These are phyloP conservation scores for Apomyelois bistriatella DNA, from an alignment of 2,888 invertebrate species.

Conservation along the genomic window DNA sequence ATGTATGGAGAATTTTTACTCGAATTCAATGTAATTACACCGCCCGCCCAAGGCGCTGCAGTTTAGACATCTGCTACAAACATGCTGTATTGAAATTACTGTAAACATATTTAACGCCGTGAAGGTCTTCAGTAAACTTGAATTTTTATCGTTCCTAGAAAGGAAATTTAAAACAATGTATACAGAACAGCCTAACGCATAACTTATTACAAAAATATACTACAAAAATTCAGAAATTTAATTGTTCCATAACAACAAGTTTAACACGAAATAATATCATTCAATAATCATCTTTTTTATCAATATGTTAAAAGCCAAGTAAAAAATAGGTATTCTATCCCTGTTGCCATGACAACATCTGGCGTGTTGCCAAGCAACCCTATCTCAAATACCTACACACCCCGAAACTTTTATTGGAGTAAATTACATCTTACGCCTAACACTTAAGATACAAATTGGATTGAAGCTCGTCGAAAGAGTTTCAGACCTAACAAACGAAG, in stretches of 20 bases:
- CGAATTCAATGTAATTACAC: conserved; percentile 47
- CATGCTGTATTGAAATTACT: background rate
- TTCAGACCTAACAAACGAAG: conserved; percentile 34
- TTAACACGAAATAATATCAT: too few species aligned
- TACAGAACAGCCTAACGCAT: too few species aligned
- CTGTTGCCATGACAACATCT: conserved; percentile 28
- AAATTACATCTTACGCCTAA: conserved; percentile 19
- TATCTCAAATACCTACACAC: conserved; percentile 4
- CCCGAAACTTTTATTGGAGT: background rate
- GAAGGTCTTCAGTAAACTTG: too few species aligned
- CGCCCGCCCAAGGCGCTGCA: background rate
- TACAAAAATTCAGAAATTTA: too few species aligned
- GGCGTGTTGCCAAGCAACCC: conserved; percentile 19
- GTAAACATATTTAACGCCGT: too few species aligned
- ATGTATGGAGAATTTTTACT: conserved; percentile 45
- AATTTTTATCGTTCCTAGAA: too few species aligned
- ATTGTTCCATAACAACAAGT: too few species aligned
- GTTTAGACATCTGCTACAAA: background rate
- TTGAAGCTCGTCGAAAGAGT: conserved; percentile 27
- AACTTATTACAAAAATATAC: too few species aligned
- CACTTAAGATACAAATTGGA: conserved; percentile 26
- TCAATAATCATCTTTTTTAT: too few species aligned
- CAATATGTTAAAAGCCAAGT: background rate
- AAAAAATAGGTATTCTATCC: conserved; percentile 4
- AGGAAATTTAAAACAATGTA: too few species aligned